Conservation (phyloP, 2,888 invertebrate species). For the Holacanthella duospinosa region DNA sequence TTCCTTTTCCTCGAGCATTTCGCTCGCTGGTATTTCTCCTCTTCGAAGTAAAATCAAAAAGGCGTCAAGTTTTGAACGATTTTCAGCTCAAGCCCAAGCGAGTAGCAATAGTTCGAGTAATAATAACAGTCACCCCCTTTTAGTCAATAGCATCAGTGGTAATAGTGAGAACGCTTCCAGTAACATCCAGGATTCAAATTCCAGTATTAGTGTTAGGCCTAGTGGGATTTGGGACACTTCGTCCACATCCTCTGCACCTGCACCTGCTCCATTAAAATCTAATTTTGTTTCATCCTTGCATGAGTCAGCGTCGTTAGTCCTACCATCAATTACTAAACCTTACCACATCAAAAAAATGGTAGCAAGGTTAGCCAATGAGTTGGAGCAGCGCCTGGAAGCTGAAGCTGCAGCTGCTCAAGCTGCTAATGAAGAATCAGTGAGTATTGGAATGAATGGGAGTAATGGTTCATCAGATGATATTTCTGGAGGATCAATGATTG, state of each 20-base stretch:
- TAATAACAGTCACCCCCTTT: not conserved
- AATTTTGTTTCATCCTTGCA: not conserved
- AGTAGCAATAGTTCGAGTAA: constrained; percentile 7
- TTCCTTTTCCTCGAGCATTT: constrained; percentile 8
- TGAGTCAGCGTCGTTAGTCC: not conserved
- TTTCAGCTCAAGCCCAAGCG: constrained; percentile 22
- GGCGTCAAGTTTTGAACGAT: constrained; percentile 36
- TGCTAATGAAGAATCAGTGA: not conserved
- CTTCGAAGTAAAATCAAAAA: constrained; percentile 36
- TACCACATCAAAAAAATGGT: constrained; percentile 27
- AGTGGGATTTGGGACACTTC: not conserved
- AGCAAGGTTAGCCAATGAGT: constrained; percentile 34
- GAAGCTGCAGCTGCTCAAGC: constrained; percentile 16
- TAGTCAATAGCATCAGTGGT: no score
- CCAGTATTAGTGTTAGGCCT: not conserved
- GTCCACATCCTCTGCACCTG: not conserved
- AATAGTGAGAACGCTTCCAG: not conserved
- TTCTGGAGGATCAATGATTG: not conserved
- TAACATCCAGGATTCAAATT: not conserved
- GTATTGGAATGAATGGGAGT: not conserved
- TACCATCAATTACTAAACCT: not conserved
- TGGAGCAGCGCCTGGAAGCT: constrained; percentile 24
- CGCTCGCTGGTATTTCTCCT: constrained; percentile 19
- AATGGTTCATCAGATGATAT: not conserved
- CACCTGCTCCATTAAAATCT: constrained; percentile 1